Evolutionary conservation across 1,140 invertebrate genomes (phyloP), one percentile per base, ranked within the genome.

Genomic region (Drosophila nebulosa): DNA sequence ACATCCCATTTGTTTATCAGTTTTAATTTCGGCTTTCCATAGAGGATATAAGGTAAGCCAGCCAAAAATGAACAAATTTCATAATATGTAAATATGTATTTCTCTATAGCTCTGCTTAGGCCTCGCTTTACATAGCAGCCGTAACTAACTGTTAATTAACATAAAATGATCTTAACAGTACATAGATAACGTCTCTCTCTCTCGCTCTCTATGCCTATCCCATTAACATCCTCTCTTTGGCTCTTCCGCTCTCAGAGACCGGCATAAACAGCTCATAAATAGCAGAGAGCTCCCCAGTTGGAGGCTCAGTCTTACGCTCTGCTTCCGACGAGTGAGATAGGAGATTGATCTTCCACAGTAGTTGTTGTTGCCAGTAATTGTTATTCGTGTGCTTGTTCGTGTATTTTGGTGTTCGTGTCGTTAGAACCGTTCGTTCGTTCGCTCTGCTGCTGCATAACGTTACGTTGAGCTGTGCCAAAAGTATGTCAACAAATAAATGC

Each of bases 401-500:
- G 24, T 72, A 18, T 57, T 27, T 32, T 2, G 69, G 24, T 27
- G 18, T 42, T 35, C 14, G 39, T 16, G 30, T 70, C 26, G 21
- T n/a, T 57, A 72, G 53, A 64, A 73, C 70, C 53, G 70, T 53
- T 63, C 32, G 46, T 32, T 61, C 53, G 70, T 53, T 63, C 32
- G 46, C 36, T 61, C 52, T 65, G 53, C 52, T 65, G 60, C 69
- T n/a, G n/a, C n/a, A n/a, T n/a, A n/a, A 53, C 26, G n/a, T n/a
- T 52, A 24, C 16, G 30, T 32, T 10, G 30, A 32, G 10, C 30
- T 32, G 30, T 10, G 39, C 16, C 39, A 74, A 74, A 74, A 74
- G 71, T 74, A 74, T 74, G 71, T 67, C 71, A 74, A 30, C 26
- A 56, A 56, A 18, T 18, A 6, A 32, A 32, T 32, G 30, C 26